Evolutionary conservation across 2,113 vertebrate species (phyloP), one percentile per base, ranked within the genome.

Genomic region (Pteronura brasiliensis): DNA sequence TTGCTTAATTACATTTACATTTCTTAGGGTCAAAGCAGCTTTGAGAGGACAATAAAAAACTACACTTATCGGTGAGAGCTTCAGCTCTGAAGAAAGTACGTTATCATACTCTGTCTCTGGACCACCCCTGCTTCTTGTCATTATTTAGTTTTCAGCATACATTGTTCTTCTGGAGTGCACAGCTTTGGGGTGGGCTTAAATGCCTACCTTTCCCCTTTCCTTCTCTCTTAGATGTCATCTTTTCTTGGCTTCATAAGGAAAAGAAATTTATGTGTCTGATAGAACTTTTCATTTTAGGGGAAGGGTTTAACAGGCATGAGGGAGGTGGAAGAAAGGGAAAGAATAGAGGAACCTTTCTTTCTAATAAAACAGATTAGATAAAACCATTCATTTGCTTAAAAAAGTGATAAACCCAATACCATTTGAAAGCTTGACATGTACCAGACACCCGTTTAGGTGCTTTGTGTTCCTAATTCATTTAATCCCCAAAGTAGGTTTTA

Each of bases 351-450:
- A 82, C 10, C 31, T 44, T 34, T 27, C 3, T 83, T 82, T 93
- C 36, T 52, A 74, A 88, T 59, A 74, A 74, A 86, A 89, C 72
- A 72, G 57, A 72, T 83, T 83, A 61, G 7, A 61, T 92, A 59
- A 44, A 49, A 72, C 29, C 21, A 86, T 47, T 97, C 4, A 29
- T 84, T 96, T 85, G 34, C 20, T 90, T 87, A 83, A 94, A 96
- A 92, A 92, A 59, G 29, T 47, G 47, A 88, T 91, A 80, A 89
- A 55, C 7, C 77, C 79, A 63, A 42, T n/a, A 89, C 82, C 49
- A 29, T 57, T 71, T 82, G 83, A 95, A 42, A 85, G 7, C 59
- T 67, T 87, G 59, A 79, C 34, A 6, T 47, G 42, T 57, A 49
- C 21, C 27, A 77, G 49, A 63, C 7, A 79, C 9, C 4, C 27